A percentile compares a stretch with the other conserved stretches of the same genome.
These are phyloP conservation scores for Oxyscelio sp. DNA, from an alignment of 2,888 invertebrate genomes.

Conservation along the genomic window DNA sequence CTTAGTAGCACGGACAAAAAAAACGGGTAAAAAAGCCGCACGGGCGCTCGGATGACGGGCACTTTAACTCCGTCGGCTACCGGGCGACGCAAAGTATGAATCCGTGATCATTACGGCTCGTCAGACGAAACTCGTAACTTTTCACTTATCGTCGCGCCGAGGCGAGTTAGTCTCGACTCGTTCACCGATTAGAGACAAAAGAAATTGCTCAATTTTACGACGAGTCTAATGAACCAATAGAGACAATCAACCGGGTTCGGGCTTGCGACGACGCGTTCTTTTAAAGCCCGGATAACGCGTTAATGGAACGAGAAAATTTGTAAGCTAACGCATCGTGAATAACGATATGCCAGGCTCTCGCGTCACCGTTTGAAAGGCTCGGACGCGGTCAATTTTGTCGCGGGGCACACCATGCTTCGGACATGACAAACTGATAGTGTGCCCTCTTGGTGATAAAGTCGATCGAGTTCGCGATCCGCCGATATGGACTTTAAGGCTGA, in stretches of 20 bases:
- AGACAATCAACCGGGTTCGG: constrained; percentile 44
- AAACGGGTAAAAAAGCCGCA: constrained; percentile 28
- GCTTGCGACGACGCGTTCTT: constrained; percentile 57
- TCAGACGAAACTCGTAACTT: constrained; percentile 56
- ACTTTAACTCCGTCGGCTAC: constrained; percentile 24
- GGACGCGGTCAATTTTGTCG: constrained; percentile 34
- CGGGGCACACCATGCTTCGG: not conserved
- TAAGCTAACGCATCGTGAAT: constrained; percentile 78
- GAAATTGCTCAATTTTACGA: constrained; percentile 29
- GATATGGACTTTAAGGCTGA: constrained; percentile 60
- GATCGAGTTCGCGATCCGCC: constrained; percentile 30
- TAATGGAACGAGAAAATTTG: constrained; percentile 79
- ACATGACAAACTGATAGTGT: not conserved
- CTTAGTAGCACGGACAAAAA: constrained; percentile 19
- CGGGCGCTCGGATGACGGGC: constrained; percentile 19
- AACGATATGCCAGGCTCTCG: constrained; percentile 69
- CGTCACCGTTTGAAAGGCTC: constrained; percentile 68
- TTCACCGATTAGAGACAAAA: constrained; percentile 40
- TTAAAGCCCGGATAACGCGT: constrained; percentile 72
- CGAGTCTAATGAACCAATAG: constrained; percentile 51
- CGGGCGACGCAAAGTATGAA: constrained; percentile 44
- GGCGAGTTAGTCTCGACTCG: constrained; percentile 6
- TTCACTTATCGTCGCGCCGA: constrained; percentile 35
- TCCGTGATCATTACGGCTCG: constrained; percentile 43
- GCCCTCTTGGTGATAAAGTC: not conserved